Evolutionary conservation across 2,888 invertebrate genomes (phyloP), one percentile per base, ranked within the genome.

Genomic region (Clitarchus hookeri): DNA sequence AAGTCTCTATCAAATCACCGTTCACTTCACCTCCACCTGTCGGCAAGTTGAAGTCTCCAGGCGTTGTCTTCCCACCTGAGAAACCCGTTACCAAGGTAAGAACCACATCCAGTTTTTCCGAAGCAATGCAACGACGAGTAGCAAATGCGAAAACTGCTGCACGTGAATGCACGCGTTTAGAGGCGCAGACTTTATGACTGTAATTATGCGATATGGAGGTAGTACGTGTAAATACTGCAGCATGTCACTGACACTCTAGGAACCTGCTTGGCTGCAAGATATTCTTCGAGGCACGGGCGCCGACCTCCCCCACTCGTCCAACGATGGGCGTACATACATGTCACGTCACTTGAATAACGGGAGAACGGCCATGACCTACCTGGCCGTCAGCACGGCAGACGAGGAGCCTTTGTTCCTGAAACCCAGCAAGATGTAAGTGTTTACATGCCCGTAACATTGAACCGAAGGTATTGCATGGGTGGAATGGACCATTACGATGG

Each of bases 371-470:
- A 36, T 82, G 27, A 82, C 8, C 44, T 82, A 82, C 82, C 13
- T 82, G 82, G 36, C 82, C 6, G 25, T 82, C 44, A 82, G 82
- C 23, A 26, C 25, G 44, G 82, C 36, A 27, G 82, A 82, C 82
- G 13, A 82, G 82, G 36, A 82, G 27, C 82, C 82, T 13, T 82
- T 82, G 19, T 82, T 82, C 13, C 36, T 82, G 19, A 16, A 8
- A 36, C 82, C 44, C 44, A 36, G 36, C 27, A 19, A 82, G 44
- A 26, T 13, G 82, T 82, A 36, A 82, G 82, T 82, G 44, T 79
- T 53, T 82, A 65, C n/a, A 0, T 48, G 6, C 19, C 16, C 65
- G 11, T 65, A 12, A 12, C 65, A 65, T 65, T 13, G 11, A 6
- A 48, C 48, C 12, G 48, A 12, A 48, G 12, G 48, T 12, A 48